These are phyloP conservation scores for Patella vulgata DNA, from an alignment of 1,140 invertebrate species.

Conservation along the genomic window DNA sequence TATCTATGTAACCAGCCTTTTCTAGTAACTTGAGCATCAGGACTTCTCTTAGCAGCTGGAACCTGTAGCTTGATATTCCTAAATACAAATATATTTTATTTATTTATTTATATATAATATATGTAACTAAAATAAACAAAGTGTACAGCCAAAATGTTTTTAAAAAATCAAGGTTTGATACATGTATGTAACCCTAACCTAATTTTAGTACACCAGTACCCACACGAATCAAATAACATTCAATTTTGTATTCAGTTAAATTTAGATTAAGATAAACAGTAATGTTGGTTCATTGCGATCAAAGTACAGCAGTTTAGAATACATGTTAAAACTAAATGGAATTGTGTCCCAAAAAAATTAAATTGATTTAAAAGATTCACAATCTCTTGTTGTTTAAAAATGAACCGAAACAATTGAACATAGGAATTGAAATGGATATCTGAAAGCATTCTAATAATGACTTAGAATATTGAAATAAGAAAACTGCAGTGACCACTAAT, in stretches of 20 bases:
- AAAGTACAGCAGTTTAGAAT: too few species aligned
- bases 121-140: not conserved
- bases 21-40: conserved; percentile 81
- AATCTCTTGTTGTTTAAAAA: too few species aligned
- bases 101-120: not conserved
- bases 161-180: not conserved
- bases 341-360: too few species aligned
- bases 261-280: not conserved
- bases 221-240: not conserved
- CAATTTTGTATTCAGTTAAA: not conserved
- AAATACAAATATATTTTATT: conserved; percentile 11
- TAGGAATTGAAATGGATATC: too few species aligned
- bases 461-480: too few species aligned
- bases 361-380: too few species aligned
- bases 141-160: not conserved
- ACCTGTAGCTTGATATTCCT: conserved; percentile 49
- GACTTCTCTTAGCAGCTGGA: conserved; percentile 63
- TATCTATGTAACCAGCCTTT: conserved; percentile 92
- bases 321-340: too few species aligned
- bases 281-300: too few species aligned
- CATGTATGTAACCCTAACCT: not conserved
- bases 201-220: not conserved
- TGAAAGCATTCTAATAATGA: too few species aligned
- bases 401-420: too few species aligned
- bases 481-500: too few species aligned